These are phyloP conservation scores for Synanthedon formicaeformis DNA, from an alignment of 2,888 invertebrate genomes.

Conservation along the genomic window DNA sequence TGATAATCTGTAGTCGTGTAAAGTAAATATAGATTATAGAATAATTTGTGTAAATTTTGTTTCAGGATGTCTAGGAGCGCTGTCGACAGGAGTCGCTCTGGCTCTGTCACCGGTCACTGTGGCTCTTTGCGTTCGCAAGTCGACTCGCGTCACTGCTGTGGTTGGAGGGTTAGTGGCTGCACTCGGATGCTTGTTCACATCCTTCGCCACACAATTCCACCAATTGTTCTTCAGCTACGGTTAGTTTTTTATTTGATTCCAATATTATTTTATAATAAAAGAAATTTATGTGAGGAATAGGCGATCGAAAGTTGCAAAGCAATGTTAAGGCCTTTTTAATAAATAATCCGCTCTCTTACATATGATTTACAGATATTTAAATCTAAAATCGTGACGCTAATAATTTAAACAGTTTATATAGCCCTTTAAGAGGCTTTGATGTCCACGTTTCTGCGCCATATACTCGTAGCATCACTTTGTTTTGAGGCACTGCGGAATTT, in stretches of 20 bases:
- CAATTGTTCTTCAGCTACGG: conserved; percentile 89
- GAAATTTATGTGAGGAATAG: neutral
- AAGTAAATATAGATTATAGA: too few relatives aligned
- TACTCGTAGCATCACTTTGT: too few relatives aligned
- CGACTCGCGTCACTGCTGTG: conserved; percentile 88
- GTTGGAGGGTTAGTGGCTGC: conserved; percentile 88
- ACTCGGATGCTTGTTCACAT: conserved; percentile 88
- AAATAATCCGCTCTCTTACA: neutral
- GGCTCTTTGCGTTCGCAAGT: conserved; percentile 86
- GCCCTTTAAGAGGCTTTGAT: too few relatives aligned
- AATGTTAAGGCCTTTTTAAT: neutral
- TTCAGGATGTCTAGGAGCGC: conserved; percentile 87
- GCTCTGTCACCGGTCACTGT: conserved; percentile 87
- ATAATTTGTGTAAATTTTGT: conserved; percentile 18
- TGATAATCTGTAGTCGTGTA: too few relatives aligned
- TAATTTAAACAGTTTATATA: too few relatives aligned
- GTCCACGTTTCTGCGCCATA: too few relatives aligned
- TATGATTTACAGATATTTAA: too few relatives aligned
- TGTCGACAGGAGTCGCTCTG: conserved; percentile 82
- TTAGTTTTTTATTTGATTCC: conserved; percentile 16
- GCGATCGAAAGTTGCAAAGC: too few relatives aligned
- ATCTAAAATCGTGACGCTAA: too few relatives aligned
- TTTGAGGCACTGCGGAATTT: too few relatives aligned
- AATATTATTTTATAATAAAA: neutral
- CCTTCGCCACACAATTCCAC: conserved; percentile 90